These are phyloP conservation scores for Pristionchus japonicus DNA, from an alignment of 2,888 invertebrate species.

Conservation along the genomic window DNA sequence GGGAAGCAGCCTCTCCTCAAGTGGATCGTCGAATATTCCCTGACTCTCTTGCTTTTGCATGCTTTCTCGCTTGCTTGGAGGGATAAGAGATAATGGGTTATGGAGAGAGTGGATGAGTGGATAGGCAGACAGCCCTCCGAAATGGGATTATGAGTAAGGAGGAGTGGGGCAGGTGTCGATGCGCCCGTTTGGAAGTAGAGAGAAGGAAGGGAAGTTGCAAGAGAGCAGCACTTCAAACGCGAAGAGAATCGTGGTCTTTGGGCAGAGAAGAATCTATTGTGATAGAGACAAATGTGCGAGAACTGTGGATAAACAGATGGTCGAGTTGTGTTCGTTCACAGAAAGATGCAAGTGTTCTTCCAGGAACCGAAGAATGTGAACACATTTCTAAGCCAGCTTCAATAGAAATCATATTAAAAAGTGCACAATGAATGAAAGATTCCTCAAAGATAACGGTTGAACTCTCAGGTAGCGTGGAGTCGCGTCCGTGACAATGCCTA, in stretches of 20 bases:
- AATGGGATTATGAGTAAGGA: constrained; percentile 10
- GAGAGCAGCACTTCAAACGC: neutral
- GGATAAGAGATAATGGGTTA: no score
- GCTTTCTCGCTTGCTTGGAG: no score
- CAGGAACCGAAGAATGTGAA: neutral
- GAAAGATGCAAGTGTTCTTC: neutral
- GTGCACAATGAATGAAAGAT: neutral
- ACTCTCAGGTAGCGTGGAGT: constrained; percentile 44
- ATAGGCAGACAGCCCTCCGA: neutral
- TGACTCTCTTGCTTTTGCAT: no score
- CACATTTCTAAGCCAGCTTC: neutral
- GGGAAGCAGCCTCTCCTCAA: neutral
- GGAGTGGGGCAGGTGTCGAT: neutral
- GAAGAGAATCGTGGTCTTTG: neutral
- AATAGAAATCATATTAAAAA: neutral
- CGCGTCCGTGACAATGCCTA: constrained; percentile 61
- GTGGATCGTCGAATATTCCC: no score
- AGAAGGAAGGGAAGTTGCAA: neutral
- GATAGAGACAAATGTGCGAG: neutral
- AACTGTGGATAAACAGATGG: neutral
- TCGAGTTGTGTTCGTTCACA: neutral
- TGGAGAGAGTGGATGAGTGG: no score
- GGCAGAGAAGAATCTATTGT: neutral
- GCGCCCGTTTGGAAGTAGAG: neutral
- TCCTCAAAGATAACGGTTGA: no score